Conservation (phyloP, 35 echinoderm and acorn worm species). For the Ptychodera flava region DNA sequence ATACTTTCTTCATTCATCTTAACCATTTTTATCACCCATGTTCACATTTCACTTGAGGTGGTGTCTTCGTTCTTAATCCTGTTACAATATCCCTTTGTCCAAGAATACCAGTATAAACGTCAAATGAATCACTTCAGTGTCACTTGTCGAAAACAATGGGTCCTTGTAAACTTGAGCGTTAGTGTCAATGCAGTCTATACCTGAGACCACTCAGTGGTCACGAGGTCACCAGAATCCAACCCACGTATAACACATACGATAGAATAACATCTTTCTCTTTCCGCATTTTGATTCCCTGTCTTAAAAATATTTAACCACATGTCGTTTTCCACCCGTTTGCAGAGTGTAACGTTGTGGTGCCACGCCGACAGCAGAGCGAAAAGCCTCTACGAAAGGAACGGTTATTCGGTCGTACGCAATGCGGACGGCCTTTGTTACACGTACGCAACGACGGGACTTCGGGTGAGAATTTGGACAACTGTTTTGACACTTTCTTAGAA, state of each 20-base stretch:
- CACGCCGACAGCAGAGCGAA: neutral
- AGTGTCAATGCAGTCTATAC: neutral
- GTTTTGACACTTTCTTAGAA: neutral
- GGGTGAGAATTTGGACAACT: neutral
- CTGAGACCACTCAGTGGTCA: too few species aligned
- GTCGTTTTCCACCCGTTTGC: neutral
- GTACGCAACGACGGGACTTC: neutral
- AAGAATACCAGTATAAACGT: neutral
- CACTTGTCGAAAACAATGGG: neutral
- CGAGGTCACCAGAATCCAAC: too few species aligned
- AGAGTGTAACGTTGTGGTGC: neutral
- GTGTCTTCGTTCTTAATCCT: too few species aligned
- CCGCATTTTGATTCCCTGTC: too few species aligned
- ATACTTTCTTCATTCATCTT: too few species aligned
- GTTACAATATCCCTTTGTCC: neutral
- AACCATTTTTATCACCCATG: too few species aligned
- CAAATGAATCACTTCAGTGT: neutral
- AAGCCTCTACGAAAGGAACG: neutral
- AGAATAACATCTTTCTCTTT: too few species aligned
- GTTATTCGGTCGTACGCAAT: neutral
- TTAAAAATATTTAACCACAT: too few species aligned
- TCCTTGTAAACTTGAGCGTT: neutral
- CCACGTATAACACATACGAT: too few species aligned
- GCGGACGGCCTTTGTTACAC: neutral
- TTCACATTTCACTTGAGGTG: too few species aligned